Percentiles rank a stretch among this genome's conserved stretches.
These are phyloP conservation scores for Ctenopoma kingsleyae DNA, from an alignment of 2,797 vertebrate genomes.

Conservation along the genomic window DNA sequence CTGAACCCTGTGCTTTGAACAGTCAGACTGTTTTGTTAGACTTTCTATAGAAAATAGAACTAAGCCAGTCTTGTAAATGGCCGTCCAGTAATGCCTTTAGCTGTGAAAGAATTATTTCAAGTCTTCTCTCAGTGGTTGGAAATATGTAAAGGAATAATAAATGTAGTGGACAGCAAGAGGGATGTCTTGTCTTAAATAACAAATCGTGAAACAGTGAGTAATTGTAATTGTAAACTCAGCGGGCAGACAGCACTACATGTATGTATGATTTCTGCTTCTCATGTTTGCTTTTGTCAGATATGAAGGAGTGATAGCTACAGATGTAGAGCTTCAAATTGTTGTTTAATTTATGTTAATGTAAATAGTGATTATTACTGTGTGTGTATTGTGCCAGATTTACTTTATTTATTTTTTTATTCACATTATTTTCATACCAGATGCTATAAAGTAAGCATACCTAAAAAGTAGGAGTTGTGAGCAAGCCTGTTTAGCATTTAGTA, in stretches of 20 bases:
- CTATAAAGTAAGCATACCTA: too few species aligned
- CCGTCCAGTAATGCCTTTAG: neutral
- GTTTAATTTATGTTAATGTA: too few species aligned
- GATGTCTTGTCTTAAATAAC: neutral
- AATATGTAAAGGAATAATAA: slow-evolving; percentile 28
- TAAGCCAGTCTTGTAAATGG: slow-evolving; percentile 19
- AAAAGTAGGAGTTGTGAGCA: too few species aligned
- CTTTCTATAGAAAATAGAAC: slow-evolving; percentile 27
- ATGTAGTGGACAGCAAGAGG: slow-evolving; percentile 19
- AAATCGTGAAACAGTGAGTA: slow-evolving; percentile 25
- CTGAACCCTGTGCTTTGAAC: slow-evolving; percentile 11
- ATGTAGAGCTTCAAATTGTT: too few species aligned
- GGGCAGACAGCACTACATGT: slow-evolving; percentile 14
- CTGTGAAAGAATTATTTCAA: neutral
- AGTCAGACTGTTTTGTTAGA: slow-evolving; percentile 28
- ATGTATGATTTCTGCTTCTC: slow-evolving; percentile 4
- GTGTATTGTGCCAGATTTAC: too few species aligned
- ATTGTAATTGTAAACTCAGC: slow-evolving; percentile 36
- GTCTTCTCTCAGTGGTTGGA: slow-evolving; percentile 30
- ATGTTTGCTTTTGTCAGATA: slow-evolving; percentile 47
- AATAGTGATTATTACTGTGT: too few species aligned
- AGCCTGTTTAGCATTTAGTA: too few species aligned
- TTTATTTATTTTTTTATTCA: too few species aligned
- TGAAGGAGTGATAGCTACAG: neutral
- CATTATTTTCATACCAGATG: too few species aligned